Percentiles rank a stretch among this genome's conserved stretches.
phyloP scores from a whole-genome alignment of 2,113 vertebrate species.

The Hydrochoerus hydrochaeris region DNA sequence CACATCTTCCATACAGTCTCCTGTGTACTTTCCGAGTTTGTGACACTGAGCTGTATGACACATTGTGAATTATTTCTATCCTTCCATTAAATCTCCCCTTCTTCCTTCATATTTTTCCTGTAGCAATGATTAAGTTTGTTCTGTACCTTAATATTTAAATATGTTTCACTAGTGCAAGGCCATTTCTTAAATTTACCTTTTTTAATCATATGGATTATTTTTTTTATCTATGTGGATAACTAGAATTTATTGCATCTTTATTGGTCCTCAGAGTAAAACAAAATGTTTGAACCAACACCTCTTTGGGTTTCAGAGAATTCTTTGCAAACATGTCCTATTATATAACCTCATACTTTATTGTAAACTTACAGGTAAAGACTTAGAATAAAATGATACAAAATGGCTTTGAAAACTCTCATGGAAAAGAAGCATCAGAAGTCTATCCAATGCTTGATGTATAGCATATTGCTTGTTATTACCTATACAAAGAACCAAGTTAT shows the following conservation, averaged over 20 bases:
- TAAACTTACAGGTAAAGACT: neutral
- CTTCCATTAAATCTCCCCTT: neutral
- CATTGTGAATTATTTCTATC: neutral
- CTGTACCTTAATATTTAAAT: neutral
- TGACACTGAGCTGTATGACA: neutral
- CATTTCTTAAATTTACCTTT: constrained; percentile 1
- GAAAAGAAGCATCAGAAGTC: neutral
- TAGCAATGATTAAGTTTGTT: neutral
- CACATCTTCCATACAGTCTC: neutral
- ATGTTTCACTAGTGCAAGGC: neutral
- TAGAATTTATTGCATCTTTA: neutral
- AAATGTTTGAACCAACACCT: neutral
- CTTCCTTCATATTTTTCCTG: neutral
- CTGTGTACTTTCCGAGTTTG: neutral
- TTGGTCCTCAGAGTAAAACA: constrained; percentile 8
- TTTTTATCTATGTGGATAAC: neutral
- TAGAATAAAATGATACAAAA: constrained; percentile 25
- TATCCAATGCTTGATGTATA: neutral
- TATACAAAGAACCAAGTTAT: constrained; percentile 32
- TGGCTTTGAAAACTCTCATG: neutral
- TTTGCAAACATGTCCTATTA: neutral
- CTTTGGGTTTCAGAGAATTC: neutral
- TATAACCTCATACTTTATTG: neutral
- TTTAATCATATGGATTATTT: neutral
- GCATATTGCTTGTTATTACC: neutral